Evolutionary conservation across 1,140 invertebrate genomes (phyloP), one percentile per base, ranked within the genome.

Genomic region (Anoplophora glabripennis): DNA sequence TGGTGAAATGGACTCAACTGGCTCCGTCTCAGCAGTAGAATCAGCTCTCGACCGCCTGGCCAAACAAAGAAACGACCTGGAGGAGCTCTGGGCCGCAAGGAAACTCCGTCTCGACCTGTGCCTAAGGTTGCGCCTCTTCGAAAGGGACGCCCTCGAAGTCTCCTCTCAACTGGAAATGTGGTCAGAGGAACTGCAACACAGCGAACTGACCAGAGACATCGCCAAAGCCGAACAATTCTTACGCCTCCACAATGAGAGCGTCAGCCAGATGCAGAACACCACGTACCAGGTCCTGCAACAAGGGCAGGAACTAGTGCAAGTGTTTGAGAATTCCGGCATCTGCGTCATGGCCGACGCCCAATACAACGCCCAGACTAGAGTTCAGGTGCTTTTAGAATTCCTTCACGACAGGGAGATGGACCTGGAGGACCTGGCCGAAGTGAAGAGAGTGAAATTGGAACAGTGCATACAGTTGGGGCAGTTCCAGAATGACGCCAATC

Each of bases 101-200:
- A 94, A 95, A 72, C 77, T 94, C 9, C 85, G 92, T 56, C 81
- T 98, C 10, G 95, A 98, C 73, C 83, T 98, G 12, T 95, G 93
- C 64, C 79, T 98, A 40, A 88, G 96, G 71, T 79, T 97, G 36
- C 81, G 95, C 40, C 86, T 96, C 21, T 98, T 98, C 75, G 95
- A 99, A 77, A 83, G 93, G 56, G 95, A 98, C 78, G 93, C 94
- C n/a, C 79, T 96, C 40, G 93, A 97, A 80, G 89, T 93, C 11
- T 92, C 90, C 1, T 90, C 89, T 1, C 93, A 96, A 68, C 77
- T 97, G 51, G 94, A 98, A 76, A 83, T 95, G 78, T 98, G 94
- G 93, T 88, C 90, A 1, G 92, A 95, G 69, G 93, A 98, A 72
- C 72, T 95, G 42, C 90, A 89, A 78, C 89, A 86, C 73, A 89